Evolutionary conservation across 1,140 invertebrate species (phyloP).

Genomic region (Physella acuta): DNA sequence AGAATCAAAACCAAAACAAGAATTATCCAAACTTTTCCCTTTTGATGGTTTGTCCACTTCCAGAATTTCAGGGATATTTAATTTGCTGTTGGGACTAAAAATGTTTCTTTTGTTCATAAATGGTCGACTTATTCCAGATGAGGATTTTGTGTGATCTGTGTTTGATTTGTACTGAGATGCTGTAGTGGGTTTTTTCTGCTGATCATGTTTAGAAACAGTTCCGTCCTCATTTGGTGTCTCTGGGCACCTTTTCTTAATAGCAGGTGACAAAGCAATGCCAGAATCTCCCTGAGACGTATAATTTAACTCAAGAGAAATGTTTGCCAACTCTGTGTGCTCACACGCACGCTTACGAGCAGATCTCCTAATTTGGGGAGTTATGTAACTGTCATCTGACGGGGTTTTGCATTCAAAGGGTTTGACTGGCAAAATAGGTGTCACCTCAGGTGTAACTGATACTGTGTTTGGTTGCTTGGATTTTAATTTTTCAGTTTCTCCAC

Average conservation of each 20-base stretch:
- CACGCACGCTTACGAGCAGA: neutral
- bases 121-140: neutral
- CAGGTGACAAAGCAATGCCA: conserved; percentile 9
- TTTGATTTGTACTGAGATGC: neutral
- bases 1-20: conserved; percentile 13
- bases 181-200: too few relatives aligned
- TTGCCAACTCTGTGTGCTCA: neutral
- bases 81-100: neutral
- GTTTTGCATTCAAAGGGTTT: neutral
- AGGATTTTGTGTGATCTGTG: neutral
- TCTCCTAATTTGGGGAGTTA: neutral
- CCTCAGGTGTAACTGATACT: conserved; percentile 1
- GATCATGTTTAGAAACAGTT: neutral
- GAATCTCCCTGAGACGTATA: conserved; percentile 9
- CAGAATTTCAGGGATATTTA: neutral
- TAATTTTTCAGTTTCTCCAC: neutral
- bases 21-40: neutral
- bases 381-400: neutral
- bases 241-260: neutral
- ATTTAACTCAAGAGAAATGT: neutral
- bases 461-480: neutral
- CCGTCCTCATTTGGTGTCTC: neutral
- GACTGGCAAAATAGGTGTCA: conserved; percentile 4
- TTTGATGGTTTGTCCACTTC: neutral
- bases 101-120: neutral